phyloP scores from a whole-genome alignment of 2,113 vertebrate genomes.

The Mastomys coucha region DNA sequence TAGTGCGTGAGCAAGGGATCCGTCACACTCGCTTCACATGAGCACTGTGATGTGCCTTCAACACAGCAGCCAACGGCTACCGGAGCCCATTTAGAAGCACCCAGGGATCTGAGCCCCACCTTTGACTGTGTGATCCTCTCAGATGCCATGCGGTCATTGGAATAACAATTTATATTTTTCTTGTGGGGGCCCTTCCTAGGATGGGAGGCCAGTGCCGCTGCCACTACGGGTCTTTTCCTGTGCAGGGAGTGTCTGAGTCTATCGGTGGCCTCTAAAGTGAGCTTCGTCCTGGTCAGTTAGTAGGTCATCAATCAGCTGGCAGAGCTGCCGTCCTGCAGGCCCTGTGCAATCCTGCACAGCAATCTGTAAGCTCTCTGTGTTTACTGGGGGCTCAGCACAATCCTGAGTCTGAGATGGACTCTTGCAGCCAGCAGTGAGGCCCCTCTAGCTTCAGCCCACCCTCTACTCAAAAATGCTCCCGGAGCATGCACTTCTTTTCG shows the following conservation, averaged over 20 bases:
- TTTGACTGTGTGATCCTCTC: conserved; percentile 58
- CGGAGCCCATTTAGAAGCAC: conserved; percentile 65
- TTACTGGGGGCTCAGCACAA: background rate
- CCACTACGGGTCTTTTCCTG: background rate
- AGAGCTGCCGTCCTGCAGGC: background rate
- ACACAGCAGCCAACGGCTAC: conserved; percentile 65
- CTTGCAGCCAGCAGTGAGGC: accelerated
- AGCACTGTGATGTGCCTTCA: conserved; percentile 59
- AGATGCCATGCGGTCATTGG: conserved; percentile 51
- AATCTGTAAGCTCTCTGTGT: background rate
- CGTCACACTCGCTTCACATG: conserved; percentile 69
- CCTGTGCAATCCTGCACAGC: accelerated
- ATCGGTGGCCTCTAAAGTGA: background rate
- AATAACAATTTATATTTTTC: conserved; percentile 34
- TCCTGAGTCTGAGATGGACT: background rate
- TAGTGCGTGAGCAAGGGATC: conserved; percentile 71
- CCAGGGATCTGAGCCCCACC: background rate
- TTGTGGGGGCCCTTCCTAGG: background rate
- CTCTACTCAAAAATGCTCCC: background rate
- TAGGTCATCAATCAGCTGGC: background rate
- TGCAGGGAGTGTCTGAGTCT: background rate
- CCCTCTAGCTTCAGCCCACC: background rate
- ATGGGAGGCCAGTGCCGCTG: background rate
- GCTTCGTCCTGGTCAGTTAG: background rate
- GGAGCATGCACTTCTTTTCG: background rate